These are phyloP conservation scores for Tokudaia muenninki DNA, from an alignment of 2,797 vertebrate genomes.

Conservation along the genomic window DNA sequence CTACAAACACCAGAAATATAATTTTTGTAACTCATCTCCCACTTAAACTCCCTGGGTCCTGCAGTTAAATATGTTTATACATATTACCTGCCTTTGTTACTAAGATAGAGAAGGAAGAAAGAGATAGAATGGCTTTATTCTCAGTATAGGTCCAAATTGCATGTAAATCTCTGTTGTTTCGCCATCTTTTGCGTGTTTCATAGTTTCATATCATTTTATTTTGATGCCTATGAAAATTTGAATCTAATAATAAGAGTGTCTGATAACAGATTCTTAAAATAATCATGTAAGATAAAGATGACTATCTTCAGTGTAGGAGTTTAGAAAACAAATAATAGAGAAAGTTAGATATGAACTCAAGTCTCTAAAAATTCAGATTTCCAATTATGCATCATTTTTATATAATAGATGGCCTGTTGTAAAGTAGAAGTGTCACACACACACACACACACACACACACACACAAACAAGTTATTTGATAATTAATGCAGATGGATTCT, in stretches of 20 bases:
- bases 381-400: slow-evolving; percentile 26
- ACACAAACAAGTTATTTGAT: slow-evolving; percentile 54
- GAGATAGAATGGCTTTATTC: not conserved
- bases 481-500: slow-evolving; percentile 30
- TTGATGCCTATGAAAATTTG: not conserved
- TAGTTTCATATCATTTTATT: not conserved
- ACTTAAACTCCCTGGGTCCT: not conserved
- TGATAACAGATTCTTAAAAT: slow-evolving; percentile 41
- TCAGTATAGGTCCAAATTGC: not conserved
- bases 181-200: not conserved
- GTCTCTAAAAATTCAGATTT: slow-evolving; percentile 26
- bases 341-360: slow-evolving; percentile 4
- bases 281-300: not conserved
- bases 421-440: not conserved
- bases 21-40: not conserved
- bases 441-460: too few species aligned
- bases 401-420: not conserved
- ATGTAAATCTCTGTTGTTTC: not conserved
- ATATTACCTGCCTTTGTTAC: not conserved
- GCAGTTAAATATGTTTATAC: not conserved
- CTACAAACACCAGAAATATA: not conserved
- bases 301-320: not conserved
- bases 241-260: not conserved
- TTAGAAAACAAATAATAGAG: slow-evolving; percentile 53
- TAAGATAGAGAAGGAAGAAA: not conserved